A percentile compares a stretch with the other conserved stretches of the same genome.
These are phyloP conservation scores for Eidolon helvum DNA, from an alignment of 2,113 vertebrate genomes.

Conservation along the genomic window DNA sequence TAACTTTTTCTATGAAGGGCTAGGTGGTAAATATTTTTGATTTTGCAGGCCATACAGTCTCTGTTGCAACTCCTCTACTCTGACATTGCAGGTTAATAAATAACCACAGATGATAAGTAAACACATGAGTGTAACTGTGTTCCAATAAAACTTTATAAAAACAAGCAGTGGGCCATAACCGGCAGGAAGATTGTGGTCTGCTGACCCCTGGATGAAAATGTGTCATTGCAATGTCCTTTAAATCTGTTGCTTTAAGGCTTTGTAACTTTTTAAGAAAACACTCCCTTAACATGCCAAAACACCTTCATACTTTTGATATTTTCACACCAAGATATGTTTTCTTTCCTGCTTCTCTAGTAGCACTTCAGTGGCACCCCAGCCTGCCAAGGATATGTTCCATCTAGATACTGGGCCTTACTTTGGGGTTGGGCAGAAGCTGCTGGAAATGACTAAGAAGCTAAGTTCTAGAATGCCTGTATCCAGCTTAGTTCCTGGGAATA, in stretches of 20 bases:
- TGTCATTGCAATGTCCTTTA: neutral
- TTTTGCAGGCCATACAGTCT: neutral
- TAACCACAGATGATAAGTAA: neutral
- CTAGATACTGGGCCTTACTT: neutral
- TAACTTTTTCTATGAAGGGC: neutral
- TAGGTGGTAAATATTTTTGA: neutral
- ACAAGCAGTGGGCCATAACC: neutral
- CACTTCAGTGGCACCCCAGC: neutral
- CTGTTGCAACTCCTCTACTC: neutral
- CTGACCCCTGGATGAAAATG: neutral
- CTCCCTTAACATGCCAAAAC: neutral
- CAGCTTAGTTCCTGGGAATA: neutral
- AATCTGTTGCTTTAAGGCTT: neutral
- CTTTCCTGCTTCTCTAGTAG: neutral
- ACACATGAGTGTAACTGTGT: neutral
- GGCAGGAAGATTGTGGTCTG: neutral
- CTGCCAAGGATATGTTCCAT: neutral
- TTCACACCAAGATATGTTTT: neutral
- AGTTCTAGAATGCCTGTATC: neutral
- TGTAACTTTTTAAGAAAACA: neutral
- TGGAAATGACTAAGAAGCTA: neutral
- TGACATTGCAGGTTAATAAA: neutral
- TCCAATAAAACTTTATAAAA: slow-evolving; percentile 25
- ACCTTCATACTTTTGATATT: neutral
- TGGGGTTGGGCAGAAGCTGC: neutral